These are phyloP conservation scores for Agonopterix arenella DNA, from an alignment of 2,888 invertebrate species.

Conservation along the genomic window DNA sequence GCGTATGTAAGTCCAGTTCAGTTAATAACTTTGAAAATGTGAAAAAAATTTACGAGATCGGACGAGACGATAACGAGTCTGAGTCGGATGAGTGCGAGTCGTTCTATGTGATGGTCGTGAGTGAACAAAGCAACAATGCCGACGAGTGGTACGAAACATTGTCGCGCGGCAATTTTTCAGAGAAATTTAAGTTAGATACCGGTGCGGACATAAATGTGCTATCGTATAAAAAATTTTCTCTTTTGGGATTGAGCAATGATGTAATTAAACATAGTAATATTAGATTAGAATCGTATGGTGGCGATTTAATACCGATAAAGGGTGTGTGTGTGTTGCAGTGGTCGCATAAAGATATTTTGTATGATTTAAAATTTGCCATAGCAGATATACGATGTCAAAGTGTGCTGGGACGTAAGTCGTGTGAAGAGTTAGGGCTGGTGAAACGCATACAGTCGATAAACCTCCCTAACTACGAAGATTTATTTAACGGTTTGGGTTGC, in stretches of 20 bases:
- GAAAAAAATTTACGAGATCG: conserved; percentile 2
- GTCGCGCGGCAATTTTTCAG: not conserved
- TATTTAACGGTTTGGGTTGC: conserved; percentile 2
- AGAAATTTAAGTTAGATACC: conserved; percentile 8
- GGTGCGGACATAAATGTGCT: conserved; percentile 7
- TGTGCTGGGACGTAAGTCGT: conserved; percentile 7
- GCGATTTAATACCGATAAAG: conserved; percentile 2
- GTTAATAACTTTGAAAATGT: not conserved
- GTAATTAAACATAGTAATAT: conserved; percentile 1
- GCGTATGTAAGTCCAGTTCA: conserved; percentile 1
- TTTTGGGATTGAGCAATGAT: conserved; percentile 1
- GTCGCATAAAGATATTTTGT: conserved; percentile 6
- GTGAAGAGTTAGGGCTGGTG: conserved; percentile 4
- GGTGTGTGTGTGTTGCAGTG: conserved; percentile 1
- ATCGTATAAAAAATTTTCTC: not conserved
- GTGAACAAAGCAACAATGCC: not conserved
- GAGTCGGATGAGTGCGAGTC: not conserved
- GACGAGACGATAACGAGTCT: not conserved
- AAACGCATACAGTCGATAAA: conserved; percentile 1
- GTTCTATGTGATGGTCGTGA: not conserved
- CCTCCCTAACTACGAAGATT: not conserved
- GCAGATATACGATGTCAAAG: conserved; percentile 6
- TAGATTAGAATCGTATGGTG: not conserved
- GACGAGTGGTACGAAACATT: not conserved
- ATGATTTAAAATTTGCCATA: conserved; percentile 7